Evolutionary conservation across 2,888 invertebrate species (phyloP), one percentile per base, ranked within the genome.

Genomic region (Halictus quadricinctus): DNA sequence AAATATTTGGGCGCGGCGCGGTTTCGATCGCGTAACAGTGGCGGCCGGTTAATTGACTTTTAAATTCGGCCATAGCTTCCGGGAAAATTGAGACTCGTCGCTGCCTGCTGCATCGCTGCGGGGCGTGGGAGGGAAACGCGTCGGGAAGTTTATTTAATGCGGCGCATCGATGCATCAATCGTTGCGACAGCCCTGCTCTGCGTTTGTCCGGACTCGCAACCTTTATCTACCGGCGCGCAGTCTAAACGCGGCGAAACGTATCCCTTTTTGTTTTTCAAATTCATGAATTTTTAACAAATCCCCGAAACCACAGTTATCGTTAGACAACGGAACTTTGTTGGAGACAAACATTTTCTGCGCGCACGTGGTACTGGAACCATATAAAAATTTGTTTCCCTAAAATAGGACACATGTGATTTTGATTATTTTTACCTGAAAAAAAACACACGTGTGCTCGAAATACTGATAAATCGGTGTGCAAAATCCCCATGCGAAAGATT

Each of bases 1-100:
- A 76, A 81, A 81, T 81, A 81, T 83, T 83, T 73, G 48, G n/a
- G 73, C 43, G 60, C 77, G 81, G 76, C 66, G 36, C 36, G 36
- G 66, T 66, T 84, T 84, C 66, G 81, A 80, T 73, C 83, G 80
- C 73, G 43, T 48, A 43, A 46, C 60, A 60, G 25, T 60, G 80
- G 78, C 72, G 46, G 72, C 82, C 29, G 76, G 74, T 77, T 77
- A 74, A 84, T 84, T 84, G 84, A 84, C 81, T 84, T 84, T 84
- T 81, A 81, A 74, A 84, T 84, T 78, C 69, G 29, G 60, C 60
- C 25, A 29, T 79, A 60, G 72, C 73, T 81, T 77, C 69, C 58
- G 73, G 66, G 72, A 74, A 77, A 76, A 84, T 84, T 48, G 83
- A 76, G 74, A 80, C 76, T 73, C 80, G 64, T 50, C 60, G 76